Base-by-base conservation (phyloP, 2,113 vertebrate genomes). In the Anarrhichthys ocellatus region DNA sequence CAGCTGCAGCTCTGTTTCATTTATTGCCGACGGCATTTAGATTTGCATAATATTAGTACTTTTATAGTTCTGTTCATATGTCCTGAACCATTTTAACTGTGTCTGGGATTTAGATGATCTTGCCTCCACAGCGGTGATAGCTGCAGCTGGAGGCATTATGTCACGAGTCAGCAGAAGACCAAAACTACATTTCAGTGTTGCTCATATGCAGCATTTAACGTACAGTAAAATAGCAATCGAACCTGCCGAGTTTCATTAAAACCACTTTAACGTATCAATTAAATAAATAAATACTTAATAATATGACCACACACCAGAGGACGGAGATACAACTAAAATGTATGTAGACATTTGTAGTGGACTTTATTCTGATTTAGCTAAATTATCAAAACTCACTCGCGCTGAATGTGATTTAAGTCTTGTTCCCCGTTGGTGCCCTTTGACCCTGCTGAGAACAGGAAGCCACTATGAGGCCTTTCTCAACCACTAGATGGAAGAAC, bases 401-500 rank as follows among this genome's bases (percentile, higher is more conserved):
- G 11, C 42, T 44, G 13, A 67, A 69, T 9, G 9, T 38, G 11
- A 36, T 5, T 34, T 34, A 4, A 38, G 20, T 34, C 32, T 8
- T 1, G 13, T 32, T 22, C 6, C 24, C 0, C 7, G 36, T 6
- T 6, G 36, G 36, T 36, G 36, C 29, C 29, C 29, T 36, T 63
- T 63, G 24, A 5, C n/a, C 13, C 58, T 18, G 29, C 29, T 36
- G 22, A 64, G 4, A 50, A 17, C 29, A n/a, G 18, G 13, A 6
- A 24, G 18, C 13, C 36, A 4, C 38, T 69, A 64, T 48, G 6
- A 34, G n/a, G 2, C 50, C 18, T 22, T 11, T 59, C 50, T 46
- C 38, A 44, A 14, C 54, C 54, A 70, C 76, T 46, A 69, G 65
- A 78, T 61, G 76, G 66, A 70, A 70, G 54, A 78, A 70, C 54